Evolutionary conservation across 2,113 vertebrate genomes (phyloP), one percentile per base, ranked within the genome.

Genomic region (Dasyurus viverrinus): DNA sequence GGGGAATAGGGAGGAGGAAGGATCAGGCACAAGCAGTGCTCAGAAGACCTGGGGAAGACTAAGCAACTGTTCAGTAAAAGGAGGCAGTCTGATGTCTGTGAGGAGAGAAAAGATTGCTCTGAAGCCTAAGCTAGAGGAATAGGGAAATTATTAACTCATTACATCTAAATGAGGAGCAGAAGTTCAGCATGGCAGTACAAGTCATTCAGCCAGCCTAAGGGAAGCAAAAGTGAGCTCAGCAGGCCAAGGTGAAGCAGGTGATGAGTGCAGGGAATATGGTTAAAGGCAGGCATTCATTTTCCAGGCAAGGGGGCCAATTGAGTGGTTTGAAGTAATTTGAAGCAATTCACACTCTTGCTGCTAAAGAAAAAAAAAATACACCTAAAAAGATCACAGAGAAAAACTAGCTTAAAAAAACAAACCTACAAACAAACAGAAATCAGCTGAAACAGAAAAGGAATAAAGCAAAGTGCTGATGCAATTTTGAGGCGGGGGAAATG

Each of bases 391-490:
- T 84, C 19, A 42, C 36, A 84, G 68, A 84, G n/a, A 42, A 42
- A 26, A 57, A 27, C 12, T 68, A 68, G 30, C n/a, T 84, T 8
- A 84, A 84, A 84, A 76, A 68, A 27, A 27, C 26, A 57, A 27
- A 30, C 30, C 4, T 30, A 23, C 16, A 84, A 8, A n/a, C n/a
- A 42, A 84, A 84, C 16, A 84, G 68, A 84, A 84, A 84, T 84
- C 68, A 84, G 68, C 68, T 84, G 36, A 84, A 42, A 84, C 19
- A 84, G 68, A 84, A 42, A 84, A 1, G 68, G 30, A 84, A 84
- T 84, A 84, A 84, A 84, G 68, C 68, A 84, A 84, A 84, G n/a
- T 84, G 68, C 68, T 84, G 68, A 84, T 84, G 68, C 68, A 42
- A 42, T 84, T 76, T 84, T 84, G 68, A 9, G 22, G 36, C n/a